Percentiles rank a stretch among this genome's conserved stretches.
Conservation (phyloP, 2,113 vertebrate genomes). For the Delphinus delphis region DNA sequence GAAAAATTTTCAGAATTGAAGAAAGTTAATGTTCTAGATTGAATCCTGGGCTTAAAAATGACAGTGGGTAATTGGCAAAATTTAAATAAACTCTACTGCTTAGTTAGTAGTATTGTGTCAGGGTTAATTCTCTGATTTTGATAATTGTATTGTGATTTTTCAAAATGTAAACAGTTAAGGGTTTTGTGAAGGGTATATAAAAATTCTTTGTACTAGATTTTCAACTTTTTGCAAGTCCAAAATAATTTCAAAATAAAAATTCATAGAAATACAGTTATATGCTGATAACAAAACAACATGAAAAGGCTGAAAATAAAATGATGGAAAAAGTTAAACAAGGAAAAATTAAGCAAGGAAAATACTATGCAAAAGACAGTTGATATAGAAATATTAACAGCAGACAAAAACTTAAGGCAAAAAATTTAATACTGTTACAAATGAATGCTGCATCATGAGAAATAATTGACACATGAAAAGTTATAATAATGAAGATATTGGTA, state of each 20-base stretch:
- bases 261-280: too few relatives aligned
- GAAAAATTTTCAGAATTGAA: neutral
- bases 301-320: too few relatives aligned
- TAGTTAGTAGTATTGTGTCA: neutral
- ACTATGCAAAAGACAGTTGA: neutral
- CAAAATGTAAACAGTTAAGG: too few relatives aligned
- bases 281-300: too few relatives aligned
- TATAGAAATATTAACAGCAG: neutral
- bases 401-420: neutral
- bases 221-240: too few relatives aligned
- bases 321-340: neutral
- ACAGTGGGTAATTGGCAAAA: neutral
- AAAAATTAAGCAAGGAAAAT: neutral
- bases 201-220: too few relatives aligned
- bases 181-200: too few relatives aligned
- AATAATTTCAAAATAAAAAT: too few relatives aligned
- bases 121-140: too few relatives aligned
- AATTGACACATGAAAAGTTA: neutral
- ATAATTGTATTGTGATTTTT: too few relatives aligned
- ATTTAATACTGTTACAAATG: neutral
- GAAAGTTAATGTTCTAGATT: neutral
- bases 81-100: neutral
- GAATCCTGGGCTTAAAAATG: neutral
- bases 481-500: neutral
- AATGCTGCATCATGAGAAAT: neutral